A percentile compares a stretch with the other conserved stretches of the same genome.
These are phyloP conservation scores for Scalopus aquaticus DNA, from an alignment of 2,113 vertebrate genomes.

Conservation along the genomic window DNA sequence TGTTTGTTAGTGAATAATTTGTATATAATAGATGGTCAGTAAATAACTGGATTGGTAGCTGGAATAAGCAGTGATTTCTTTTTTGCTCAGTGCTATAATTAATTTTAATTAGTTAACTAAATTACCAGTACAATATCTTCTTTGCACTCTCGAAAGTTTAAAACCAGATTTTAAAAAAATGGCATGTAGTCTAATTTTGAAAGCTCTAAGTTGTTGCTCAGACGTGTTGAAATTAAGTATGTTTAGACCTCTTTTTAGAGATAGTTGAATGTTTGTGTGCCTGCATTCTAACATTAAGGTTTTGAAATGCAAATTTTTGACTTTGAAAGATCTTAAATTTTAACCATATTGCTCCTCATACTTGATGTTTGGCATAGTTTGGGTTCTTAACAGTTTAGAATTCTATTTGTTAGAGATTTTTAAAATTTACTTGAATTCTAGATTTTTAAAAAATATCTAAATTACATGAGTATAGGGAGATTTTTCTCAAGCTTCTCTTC, in stretches of 20 bases:
- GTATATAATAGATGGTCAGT: not conserved
- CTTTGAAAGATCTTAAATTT: conserved; percentile 34
- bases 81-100: not conserved
- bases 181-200: not conserved
- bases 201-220: conserved; percentile 6
- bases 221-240: conserved; percentile 31
- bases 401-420: conserved; percentile 3
- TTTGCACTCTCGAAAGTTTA: conserved; percentile 23
- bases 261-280: not conserved
- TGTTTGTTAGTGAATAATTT: conserved; percentile 20
- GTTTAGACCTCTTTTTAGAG: conserved; percentile 16
- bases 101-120: conserved; percentile 29
- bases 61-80: not conserved
- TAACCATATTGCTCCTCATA: not conserved
- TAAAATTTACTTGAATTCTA: not conserved
- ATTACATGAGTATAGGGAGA: not conserved
- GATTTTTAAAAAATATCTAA: conserved; percentile 35
- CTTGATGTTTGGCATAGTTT: not conserved
- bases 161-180: not conserved
- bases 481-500: conserved; percentile 48
- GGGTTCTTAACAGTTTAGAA: not conserved
- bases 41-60: not conserved
- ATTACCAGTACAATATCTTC: not conserved
- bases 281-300: not conserved
- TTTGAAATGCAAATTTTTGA: conserved; percentile 23